Evolutionary conservation across 1,140 invertebrate species (phyloP).

Genomic region (Eurosta solidaginis): DNA sequence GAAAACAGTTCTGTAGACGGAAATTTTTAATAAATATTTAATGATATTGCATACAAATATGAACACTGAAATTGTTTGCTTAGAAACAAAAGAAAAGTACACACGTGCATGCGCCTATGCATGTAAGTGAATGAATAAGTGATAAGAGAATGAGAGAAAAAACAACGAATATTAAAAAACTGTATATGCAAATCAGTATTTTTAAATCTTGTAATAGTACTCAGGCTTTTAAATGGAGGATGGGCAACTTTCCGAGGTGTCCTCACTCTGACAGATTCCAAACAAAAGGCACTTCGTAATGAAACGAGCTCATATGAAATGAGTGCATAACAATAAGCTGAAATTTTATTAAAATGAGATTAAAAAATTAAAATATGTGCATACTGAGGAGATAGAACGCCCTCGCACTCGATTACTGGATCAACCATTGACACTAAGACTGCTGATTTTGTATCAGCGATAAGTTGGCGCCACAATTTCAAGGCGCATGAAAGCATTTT

Average conservation of each 20-base stretch:
- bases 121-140: no score
- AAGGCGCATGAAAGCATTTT: not conserved
- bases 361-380: conserved; percentile 8
- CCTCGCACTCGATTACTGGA: not conserved
- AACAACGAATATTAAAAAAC: not conserved
- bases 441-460: not conserved
- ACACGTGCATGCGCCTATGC: no score
- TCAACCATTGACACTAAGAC: not conserved
- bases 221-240: not conserved
- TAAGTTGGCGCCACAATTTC: not conserved
- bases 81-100: not conserved
- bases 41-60: not conserved
- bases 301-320: not conserved
- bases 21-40: not conserved
- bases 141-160: not conserved
- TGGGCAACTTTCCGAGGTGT: not conserved
- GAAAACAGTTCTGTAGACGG: no score
- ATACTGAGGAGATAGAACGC: not conserved
- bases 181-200: not conserved
- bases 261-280: not conserved
- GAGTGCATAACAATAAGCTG: conserved; percentile 1
- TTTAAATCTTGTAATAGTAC: not conserved
- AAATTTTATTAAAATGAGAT: not conserved
- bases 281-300: not conserved
- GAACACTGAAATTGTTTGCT: not conserved